Evolutionary conservation across 2,888 invertebrate species (phyloP).

Genomic region (Polyommatus icarus): DNA sequence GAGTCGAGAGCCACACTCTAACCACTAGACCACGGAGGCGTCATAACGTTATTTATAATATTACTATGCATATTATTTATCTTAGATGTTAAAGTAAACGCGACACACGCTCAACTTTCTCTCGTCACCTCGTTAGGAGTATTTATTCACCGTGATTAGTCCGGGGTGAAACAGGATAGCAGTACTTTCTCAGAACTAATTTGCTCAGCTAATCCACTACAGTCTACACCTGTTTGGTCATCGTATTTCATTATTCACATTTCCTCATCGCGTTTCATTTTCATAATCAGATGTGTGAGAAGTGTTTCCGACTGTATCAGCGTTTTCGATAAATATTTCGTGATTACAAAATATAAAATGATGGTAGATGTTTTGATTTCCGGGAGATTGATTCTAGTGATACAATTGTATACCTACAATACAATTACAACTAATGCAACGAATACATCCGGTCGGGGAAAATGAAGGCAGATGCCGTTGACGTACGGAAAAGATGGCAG

Average conservation of each 20-base stretch:
- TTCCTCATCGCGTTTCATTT: conserved; percentile 16
- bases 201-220: conserved; percentile 43
- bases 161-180: conserved; percentile 67
- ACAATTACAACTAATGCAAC: too few species aligned
- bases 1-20: too few species aligned
- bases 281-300: conserved; percentile 20
- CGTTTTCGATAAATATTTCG: too few species aligned
- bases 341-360: too few species aligned
- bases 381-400: too few species aligned
- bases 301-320: background rate
- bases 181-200: conserved; percentile 46
- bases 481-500: too few species aligned
- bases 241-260: conserved; percentile 15
- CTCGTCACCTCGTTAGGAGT: conserved; percentile 77
- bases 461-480: too few species aligned
- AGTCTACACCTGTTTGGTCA: conserved; percentile 27
- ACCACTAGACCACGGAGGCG: too few species aligned
- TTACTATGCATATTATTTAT: background rate
- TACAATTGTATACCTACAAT: too few species aligned
- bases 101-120: conserved; percentile 71
- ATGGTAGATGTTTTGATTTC: too few species aligned
- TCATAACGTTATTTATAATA: too few species aligned
- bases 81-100: conserved; percentile 42
- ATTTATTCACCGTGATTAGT: conserved; percentile 77
- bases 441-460: too few species aligned